These are phyloP conservation scores for Eurosta solidaginis DNA, from an alignment of 1,140 invertebrate genomes.

Conservation along the genomic window DNA sequence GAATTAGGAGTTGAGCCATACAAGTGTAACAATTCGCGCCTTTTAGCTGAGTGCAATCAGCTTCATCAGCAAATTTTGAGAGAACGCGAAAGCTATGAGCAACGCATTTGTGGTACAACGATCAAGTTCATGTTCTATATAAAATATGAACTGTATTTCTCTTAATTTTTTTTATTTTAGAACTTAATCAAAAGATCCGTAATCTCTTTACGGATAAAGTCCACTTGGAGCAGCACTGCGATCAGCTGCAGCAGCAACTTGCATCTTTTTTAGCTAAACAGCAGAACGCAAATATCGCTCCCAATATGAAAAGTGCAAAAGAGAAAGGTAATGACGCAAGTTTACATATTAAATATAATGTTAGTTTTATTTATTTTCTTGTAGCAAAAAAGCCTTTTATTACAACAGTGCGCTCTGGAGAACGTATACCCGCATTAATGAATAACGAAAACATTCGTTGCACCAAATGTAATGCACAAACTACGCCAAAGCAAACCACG, in stretches of 20 bases:
- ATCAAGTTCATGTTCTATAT: neutral
- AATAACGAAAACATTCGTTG: slow-evolving; percentile 39
- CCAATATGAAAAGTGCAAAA: slow-evolving; percentile 36
- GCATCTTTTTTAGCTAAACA: slow-evolving; percentile 44
- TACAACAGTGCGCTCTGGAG: slow-evolving; percentile 49
- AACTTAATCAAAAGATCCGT: slow-evolving; percentile 43
- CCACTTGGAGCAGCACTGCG: slow-evolving; percentile 50
- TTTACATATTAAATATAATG: neutral
- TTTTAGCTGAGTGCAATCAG: slow-evolving; percentile 70
- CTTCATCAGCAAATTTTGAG: slow-evolving; percentile 70
- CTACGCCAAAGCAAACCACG: neutral
- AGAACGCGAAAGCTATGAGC: slow-evolving; percentile 63
- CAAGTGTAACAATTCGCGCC: slow-evolving; percentile 69
- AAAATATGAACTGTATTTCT: neutral
- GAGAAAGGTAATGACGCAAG: neutral
- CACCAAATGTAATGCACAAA: slow-evolving; percentile 49
- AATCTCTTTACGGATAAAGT: slow-evolving; percentile 50
- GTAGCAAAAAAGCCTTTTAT: slow-evolving; percentile 55
- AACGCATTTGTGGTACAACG: slow-evolving; percentile 47
- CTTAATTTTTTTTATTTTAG: slow-evolving; percentile 33
- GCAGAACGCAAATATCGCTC: neutral
- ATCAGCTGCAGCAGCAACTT: slow-evolving; percentile 47
- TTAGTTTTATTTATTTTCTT: neutral
- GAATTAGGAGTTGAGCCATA: slow-evolving; percentile 67
- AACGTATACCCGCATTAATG: slow-evolving; percentile 40